phyloP scores from a whole-genome alignment of 2,888 invertebrate species.

The Melolontha melolontha region DNA sequence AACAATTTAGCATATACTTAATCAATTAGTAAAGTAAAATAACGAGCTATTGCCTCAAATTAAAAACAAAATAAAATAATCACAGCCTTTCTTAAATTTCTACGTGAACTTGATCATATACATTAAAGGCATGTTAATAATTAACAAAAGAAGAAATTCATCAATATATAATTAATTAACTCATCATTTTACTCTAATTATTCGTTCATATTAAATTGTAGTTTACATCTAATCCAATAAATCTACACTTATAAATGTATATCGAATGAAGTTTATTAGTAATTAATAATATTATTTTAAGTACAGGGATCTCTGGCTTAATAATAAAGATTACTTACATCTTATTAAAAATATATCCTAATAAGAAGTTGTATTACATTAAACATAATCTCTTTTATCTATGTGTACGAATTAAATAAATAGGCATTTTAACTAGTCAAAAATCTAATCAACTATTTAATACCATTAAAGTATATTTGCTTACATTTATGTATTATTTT shows the following conservation, averaged over 20 bases:
- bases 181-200: constrained; percentile 24
- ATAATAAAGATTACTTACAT: neutral
- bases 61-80: constrained; percentile 23
- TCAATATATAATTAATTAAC: constrained; percentile 8
- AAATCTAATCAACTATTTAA: too few species aligned
- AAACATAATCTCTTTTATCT: too few species aligned
- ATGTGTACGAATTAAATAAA: too few species aligned
- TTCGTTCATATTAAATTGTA: neutral
- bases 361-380: too few species aligned
- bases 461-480: too few species aligned
- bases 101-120: neutral
- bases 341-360: too few species aligned
- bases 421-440: too few species aligned
- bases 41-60: constrained; percentile 22
- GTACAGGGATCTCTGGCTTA: constrained; percentile 3
- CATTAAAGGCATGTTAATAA: constrained; percentile 7
- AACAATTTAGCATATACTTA: constrained; percentile 1
- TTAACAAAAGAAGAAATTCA: neutral
- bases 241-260: constrained; percentile 11
- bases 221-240: constrained; percentile 15
- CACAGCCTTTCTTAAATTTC: constrained; percentile 30
- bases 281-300: constrained; percentile 16
- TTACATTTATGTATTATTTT: too few species aligned
- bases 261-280: constrained; percentile 15
- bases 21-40: constrained; percentile 25